These are phyloP conservation scores for Odontesthes bonariensis DNA, from an alignment of 2,113 vertebrate species.

Conservation along the genomic window DNA sequence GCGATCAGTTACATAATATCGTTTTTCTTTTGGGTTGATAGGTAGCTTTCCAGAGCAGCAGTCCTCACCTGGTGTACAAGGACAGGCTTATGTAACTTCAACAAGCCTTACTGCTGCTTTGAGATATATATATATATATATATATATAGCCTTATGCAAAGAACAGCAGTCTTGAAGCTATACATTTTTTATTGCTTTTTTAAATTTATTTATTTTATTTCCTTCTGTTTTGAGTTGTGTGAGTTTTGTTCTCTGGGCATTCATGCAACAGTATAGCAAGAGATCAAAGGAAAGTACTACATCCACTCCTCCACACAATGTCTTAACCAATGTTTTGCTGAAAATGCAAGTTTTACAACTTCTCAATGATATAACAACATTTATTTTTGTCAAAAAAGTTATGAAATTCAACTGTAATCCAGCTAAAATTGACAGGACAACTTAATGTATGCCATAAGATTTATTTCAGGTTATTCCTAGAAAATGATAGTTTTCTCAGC, in stretches of 20 bases:
- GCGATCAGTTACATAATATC: conserved; percentile 34
- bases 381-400: conserved; percentile 21
- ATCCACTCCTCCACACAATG: background rate
- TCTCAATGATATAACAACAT: background rate
- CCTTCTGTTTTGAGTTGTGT: background rate
- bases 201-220: background rate
- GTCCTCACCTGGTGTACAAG: background rate
- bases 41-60: too few relatives aligned
- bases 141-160: conserved; percentile 11
- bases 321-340: background rate
- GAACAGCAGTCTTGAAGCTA: conserved; percentile 2
- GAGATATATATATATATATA: conserved; percentile 10
- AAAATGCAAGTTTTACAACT: background rate
- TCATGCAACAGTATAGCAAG: background rate
- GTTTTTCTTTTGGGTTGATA: conserved; percentile 35
- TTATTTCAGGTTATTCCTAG: conserved; percentile 3
- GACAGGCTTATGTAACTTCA: conserved; percentile 32
- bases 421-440: background rate
- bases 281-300: background rate
- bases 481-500: too few relatives aligned
- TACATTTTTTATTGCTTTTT: conserved; percentile 6
- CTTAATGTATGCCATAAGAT: conserved; percentile 6
- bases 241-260: background rate
- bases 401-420: conserved; percentile 14
- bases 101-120: conserved; percentile 14